Evolutionary conservation across 2,113 vertebrate species (phyloP).

Genomic region (Sinosuthora webbiana): DNA sequence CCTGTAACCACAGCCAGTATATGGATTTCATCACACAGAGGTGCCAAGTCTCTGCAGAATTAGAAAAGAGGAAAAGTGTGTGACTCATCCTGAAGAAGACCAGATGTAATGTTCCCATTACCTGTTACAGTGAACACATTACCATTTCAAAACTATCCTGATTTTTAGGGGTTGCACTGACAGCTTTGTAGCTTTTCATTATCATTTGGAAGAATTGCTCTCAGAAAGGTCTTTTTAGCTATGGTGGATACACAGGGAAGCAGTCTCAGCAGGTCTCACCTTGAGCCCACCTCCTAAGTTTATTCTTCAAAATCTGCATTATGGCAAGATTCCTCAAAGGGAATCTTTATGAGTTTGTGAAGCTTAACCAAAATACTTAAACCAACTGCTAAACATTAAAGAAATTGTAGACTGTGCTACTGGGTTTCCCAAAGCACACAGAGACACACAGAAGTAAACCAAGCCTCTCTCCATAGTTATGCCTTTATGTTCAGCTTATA

Average conservation of each 20-base stretch:
- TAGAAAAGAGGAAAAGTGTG: slow-evolving; percentile 14
- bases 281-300: neutral
- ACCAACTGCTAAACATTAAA: neutral
- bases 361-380: neutral
- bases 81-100: slow-evolving; percentile 58
- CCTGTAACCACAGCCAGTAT: slow-evolving; percentile 24
- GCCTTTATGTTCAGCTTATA: neutral
- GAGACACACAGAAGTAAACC: neutral
- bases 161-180: neutral
- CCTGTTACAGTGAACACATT: slow-evolving; percentile 25
- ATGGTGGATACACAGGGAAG: neutral
- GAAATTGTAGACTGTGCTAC: neutral
- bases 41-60: slow-evolving; percentile 61
- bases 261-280: neutral
- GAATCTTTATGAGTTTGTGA: neutral
- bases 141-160: neutral
- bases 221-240: neutral
- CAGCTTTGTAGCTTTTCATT: slow-evolving; percentile 8
- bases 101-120: slow-evolving; percentile 59
- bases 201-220: neutral
- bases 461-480: neutral
- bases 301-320: neutral
- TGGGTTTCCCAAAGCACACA: neutral
- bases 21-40: slow-evolving; percentile 62
- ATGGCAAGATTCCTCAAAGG: neutral